Evolutionary conservation across 2,113 vertebrate species (phyloP).

Genomic region (Turnix velox): DNA sequence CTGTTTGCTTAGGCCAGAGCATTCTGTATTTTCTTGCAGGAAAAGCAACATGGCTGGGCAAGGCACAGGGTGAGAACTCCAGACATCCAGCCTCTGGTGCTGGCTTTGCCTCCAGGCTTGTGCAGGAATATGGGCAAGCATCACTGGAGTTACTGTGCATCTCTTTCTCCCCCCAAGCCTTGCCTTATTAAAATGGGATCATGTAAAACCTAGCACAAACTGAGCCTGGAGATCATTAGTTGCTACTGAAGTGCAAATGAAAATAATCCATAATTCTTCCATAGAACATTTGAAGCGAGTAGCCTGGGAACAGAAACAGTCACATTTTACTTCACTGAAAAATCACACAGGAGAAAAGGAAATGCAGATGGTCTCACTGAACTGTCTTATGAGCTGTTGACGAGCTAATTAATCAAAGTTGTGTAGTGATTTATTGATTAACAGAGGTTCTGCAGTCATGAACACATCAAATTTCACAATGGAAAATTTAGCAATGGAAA

Average conservation of each 20-base stretch:
- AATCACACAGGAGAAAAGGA: constrained; percentile 43
- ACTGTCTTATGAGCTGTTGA: constrained; percentile 55
- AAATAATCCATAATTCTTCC: constrained; percentile 48
- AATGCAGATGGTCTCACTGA: constrained; percentile 56
- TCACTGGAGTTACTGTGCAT: not conserved
- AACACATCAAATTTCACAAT: constrained; percentile 57
- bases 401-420: constrained; percentile 61
- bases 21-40: not conserved
- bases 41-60: not conserved
- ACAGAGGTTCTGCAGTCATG: constrained; percentile 36
- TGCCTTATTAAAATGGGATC: not conserved
- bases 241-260: constrained; percentile 51
- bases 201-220: not conserved
- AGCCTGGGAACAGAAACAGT: constrained; percentile 32
- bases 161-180: not conserved
- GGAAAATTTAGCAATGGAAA: constrained; percentile 67
- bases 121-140: fast-evolving
- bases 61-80: not conserved
- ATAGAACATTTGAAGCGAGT: constrained; percentile 34
- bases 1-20: constrained; percentile 10
- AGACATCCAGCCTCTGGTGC: not conserved
- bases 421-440: constrained; percentile 56
- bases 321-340: constrained; percentile 17
- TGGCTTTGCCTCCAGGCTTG: not conserved
- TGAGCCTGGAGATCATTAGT: not conserved